Evolutionary conservation across 2,797 vertebrate species (phyloP), one percentile per base, ranked within the genome.

Genomic region (Anguilla obscura): DNA sequence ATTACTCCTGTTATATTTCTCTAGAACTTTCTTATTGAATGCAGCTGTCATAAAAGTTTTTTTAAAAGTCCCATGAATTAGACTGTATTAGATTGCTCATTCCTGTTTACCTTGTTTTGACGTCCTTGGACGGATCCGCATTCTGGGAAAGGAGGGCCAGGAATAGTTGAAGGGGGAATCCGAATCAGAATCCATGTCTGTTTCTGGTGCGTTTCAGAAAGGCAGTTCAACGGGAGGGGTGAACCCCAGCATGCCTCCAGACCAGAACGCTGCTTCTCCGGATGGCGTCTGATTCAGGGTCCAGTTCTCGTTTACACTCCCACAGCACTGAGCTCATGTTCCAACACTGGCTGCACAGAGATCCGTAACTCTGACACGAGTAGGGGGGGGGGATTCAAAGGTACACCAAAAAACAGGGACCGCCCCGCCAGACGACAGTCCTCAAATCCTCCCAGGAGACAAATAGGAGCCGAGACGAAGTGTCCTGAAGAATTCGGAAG

Each of bases 91-190:
- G 48, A 30, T 56, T 52, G 45, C 45, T 30, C 45, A 76, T 88
- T 52, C 5, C 82, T n/a, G 36, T 84, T 95, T 98, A 99, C 98
- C 98, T 98, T 97, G 94, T 94, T 96, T 98, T 56, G 96, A 94
- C 0, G 93, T 95, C 94, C 96, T 97, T 94, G 97, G 96, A 85
- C 96, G 97, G 93, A 99, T 98, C 97, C 97, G 97, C 97, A 98
- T 98, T 94, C 97, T 99, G 89, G 98, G 98, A 89, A 99, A 98
- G 80, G 98, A 98, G 88, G 98, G 98, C 98, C 98, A 99, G 82
- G 98, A 99, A 93, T 99, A 99, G 96, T 99, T 98, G 94, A 99
- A 99, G 89, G 98, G 98, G 91, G 97, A 99, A 92, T 99, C 98
- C 0, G 98, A 99, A 93, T 99, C 98, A 58, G 97, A 97, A 88